Evolutionary conservation across 2,113 vertebrate species (phyloP).

Genomic region (Carassius auratus): DNA sequence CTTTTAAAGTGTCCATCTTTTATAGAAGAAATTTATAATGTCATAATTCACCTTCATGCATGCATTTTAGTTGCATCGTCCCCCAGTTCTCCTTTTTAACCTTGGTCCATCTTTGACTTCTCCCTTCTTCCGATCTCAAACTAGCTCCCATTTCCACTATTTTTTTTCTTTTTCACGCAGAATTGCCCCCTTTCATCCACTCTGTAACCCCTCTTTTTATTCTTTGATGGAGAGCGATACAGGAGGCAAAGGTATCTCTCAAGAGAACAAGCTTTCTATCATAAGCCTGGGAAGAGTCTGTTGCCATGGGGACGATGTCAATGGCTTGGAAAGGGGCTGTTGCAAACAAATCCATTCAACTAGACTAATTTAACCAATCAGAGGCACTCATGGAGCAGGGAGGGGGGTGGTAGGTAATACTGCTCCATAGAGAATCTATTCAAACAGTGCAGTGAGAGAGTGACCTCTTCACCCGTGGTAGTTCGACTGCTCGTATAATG

Average conservation of each 20-base stretch:
- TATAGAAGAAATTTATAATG: conserved; percentile 20
- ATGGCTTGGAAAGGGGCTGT: conserved; percentile 69
- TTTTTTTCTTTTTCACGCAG: background rate
- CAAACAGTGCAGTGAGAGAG: conserved; percentile 1
- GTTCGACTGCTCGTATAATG: background rate
- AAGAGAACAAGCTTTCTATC: conserved; percentile 55
- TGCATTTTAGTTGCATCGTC: background rate
- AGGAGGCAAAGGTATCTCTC: conserved; percentile 33
- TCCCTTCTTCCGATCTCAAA: background rate
- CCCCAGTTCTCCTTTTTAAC: background rate
- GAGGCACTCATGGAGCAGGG: background rate
- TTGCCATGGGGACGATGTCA: conserved; percentile 79
- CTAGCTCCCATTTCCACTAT: background rate
- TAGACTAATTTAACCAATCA: conserved; percentile 41
- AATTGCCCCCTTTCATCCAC: conserved; percentile 46
- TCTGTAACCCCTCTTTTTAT: conserved; percentile 18
- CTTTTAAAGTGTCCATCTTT: conserved; percentile 35
- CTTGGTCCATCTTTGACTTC: background rate
- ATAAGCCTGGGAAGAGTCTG: conserved; percentile 70
- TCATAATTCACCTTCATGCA: conserved; percentile 15
- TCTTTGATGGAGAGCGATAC: background rate
- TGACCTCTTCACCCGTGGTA: conserved; percentile 1
- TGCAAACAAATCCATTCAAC: conserved; percentile 46
- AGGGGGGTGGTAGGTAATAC: background rate
- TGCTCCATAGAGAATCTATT: background rate